These are phyloP conservation scores for Spinus pinus DNA, from an alignment of 2,797 vertebrate genomes.

Conservation along the genomic window DNA sequence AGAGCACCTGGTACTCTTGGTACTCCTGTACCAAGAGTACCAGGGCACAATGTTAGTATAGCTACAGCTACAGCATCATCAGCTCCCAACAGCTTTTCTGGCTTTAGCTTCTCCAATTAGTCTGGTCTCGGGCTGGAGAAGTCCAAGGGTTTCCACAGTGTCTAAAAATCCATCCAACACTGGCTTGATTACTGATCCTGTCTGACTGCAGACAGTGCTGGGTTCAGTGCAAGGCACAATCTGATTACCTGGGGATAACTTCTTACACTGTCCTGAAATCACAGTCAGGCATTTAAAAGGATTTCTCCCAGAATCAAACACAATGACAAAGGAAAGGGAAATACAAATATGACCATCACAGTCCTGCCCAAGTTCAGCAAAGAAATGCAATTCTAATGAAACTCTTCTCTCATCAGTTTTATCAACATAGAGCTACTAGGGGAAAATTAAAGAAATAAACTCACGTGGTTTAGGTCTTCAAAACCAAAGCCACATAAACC, in stretches of 20 bases:
- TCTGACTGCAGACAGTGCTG: not conserved
- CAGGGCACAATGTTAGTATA: accelerated
- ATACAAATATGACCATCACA: not conserved
- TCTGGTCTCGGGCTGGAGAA: not conserved
- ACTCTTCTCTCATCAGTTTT: not conserved
- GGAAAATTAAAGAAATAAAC: not conserved
- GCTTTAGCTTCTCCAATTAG: not conserved
- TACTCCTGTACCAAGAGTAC: not conserved
- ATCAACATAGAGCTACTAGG: accelerated
- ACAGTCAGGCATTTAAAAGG: not conserved
- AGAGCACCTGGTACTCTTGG: no score
- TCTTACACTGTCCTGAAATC: not conserved
- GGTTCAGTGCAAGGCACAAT: not conserved
- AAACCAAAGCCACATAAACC: not conserved
- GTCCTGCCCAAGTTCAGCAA: not conserved
- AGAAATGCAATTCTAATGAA: not conserved
- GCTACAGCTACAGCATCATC: not conserved
- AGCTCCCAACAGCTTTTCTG: not conserved
- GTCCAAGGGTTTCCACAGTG: not conserved
- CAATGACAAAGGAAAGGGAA: not conserved
- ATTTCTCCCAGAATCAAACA: not conserved
- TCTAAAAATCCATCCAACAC: not conserved
- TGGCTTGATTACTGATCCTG: not conserved
- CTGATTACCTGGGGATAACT: not conserved
- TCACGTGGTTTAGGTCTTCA: not conserved